phyloP scores from a whole-genome alignment of 2,888 invertebrate species.

The Pherbina coryleti region DNA sequence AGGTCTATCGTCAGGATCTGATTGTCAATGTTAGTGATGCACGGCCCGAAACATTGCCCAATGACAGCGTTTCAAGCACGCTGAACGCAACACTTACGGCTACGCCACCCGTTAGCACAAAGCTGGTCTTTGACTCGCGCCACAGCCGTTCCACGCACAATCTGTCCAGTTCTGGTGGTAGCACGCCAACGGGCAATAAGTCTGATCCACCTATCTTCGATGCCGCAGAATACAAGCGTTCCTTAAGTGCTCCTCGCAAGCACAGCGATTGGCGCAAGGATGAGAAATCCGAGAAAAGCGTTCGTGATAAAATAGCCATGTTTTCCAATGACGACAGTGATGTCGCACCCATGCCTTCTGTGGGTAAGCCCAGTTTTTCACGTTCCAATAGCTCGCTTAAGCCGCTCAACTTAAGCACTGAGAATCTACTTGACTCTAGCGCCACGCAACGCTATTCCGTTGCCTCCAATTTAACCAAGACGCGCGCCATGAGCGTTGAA shows the following conservation, averaged over 20 bases:
- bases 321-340: conserved; percentile 75
- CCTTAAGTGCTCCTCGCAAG: conserved; percentile 63
- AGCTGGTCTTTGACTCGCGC: conserved; percentile 53
- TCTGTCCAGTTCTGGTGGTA: conserved; percentile 48
- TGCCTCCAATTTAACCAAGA: conserved; percentile 66
- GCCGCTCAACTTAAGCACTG: conserved; percentile 67
- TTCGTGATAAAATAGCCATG: conserved; percentile 89
- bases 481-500: conserved; percentile 73
- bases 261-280: conserved; percentile 76
- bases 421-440: conserved; percentile 60
- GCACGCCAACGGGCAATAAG: conserved; percentile 48
- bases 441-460: conserved; percentile 44
- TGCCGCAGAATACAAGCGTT: conserved; percentile 61
- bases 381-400: conserved; percentile 54
- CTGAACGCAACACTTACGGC: conserved; percentile 23
- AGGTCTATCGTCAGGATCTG: conserved; percentile 68
- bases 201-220: conserved; percentile 47
- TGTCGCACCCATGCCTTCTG: conserved; percentile 35
- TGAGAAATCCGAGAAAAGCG: conserved; percentile 84
- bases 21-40: conserved; percentile 67
- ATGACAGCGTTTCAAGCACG: background rate
- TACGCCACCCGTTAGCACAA: conserved; percentile 42
- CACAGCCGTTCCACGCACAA: conserved; percentile 56
- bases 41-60: conserved; percentile 43
- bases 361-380: conserved; percentile 48